A percentile compares a stretch with the other conserved stretches of the same genome.
Conservation (phyloP, 2,113 vertebrate genomes). For the Notothenia coriiceps region DNA sequence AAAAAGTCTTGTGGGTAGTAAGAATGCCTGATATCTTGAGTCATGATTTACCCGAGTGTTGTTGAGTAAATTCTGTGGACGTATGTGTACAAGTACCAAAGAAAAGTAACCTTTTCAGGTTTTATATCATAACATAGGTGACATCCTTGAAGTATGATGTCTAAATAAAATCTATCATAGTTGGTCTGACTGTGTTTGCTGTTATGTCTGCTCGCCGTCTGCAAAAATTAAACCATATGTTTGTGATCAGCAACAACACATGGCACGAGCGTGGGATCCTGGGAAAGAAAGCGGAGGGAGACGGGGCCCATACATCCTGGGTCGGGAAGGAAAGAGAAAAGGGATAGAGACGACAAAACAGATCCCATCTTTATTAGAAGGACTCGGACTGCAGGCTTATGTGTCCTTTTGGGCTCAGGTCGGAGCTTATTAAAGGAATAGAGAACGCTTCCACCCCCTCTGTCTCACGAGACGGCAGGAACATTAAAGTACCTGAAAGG, state of each 20-base stretch:
- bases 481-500: slow-evolving; percentile 75
- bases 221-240: slow-evolving; percentile 75
- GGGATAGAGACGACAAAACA: slow-evolving; percentile 52
- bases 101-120: neutral
- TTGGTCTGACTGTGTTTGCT: slow-evolving; percentile 54
- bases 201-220: slow-evolving; percentile 66
- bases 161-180: slow-evolving; percentile 20
- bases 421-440: slow-evolving; percentile 61
- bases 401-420: slow-evolving; percentile 59
- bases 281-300: slow-evolving; percentile 55
- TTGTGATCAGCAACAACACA: slow-evolving; percentile 81
- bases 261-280: slow-evolving; percentile 74
- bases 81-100: neutral
- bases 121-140: slow-evolving; percentile 5
- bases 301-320: slow-evolving; percentile 59
- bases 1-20: slow-evolving; percentile 42
- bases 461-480: slow-evolving; percentile 59
- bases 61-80: neutral
- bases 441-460: slow-evolving; percentile 43
- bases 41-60: slow-evolving; percentile 31
- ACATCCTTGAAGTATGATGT: neutral
- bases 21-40: slow-evolving; percentile 24
- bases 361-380: slow-evolving; percentile 70
- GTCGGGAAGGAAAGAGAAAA: slow-evolving; percentile 35
- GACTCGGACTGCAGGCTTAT: slow-evolving; percentile 47